A percentile compares a stretch with the other conserved stretches of the same genome.
These are phyloP conservation scores for Plusia festucae DNA, from an alignment of 2,888 invertebrate genomes.

Conservation along the genomic window DNA sequence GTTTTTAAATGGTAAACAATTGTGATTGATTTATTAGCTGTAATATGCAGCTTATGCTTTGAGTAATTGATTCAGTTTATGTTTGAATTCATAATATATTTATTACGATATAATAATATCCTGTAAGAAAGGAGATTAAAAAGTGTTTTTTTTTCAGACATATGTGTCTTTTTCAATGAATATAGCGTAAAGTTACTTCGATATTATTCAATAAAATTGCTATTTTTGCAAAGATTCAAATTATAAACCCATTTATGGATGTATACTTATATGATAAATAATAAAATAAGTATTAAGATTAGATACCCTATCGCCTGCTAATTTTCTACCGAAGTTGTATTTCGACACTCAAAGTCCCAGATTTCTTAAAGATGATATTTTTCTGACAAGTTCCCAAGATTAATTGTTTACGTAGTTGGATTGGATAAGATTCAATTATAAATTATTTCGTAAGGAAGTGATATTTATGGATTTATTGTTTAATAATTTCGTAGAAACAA, in stretches of 20 bases:
- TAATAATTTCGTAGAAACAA: slow-evolving; percentile 25
- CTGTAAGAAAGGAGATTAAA: slow-evolving; percentile 17
- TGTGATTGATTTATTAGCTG: slow-evolving; percentile 32
- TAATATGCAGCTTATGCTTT: slow-evolving; percentile 32
- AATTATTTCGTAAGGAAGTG: slow-evolving; percentile 40
- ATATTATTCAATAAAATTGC: slow-evolving; percentile 40
- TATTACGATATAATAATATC: slow-evolving; percentile 16
- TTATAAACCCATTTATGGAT: slow-evolving; percentile 40
- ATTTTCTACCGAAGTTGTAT: slow-evolving; percentile 46
- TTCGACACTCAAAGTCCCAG: slow-evolving; percentile 36
- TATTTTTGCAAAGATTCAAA: slow-evolving; percentile 41
- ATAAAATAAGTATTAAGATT: slow-evolving; percentile 47
- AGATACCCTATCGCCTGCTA: slow-evolving; percentile 38
- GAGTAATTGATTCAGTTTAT: slow-evolving; percentile 12
- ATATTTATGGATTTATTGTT: slow-evolving; percentile 37
- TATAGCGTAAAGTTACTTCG: slow-evolving; percentile 41
- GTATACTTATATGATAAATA: slow-evolving; percentile 46
- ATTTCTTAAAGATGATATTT: slow-evolving; percentile 36
- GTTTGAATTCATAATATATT: slow-evolving; percentile 35
- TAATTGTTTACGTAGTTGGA: slow-evolving; percentile 14
- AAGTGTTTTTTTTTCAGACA: slow-evolving; percentile 27
- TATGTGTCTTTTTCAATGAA: slow-evolving; percentile 29
- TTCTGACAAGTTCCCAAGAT: slow-evolving; percentile 40
- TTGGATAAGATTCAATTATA: slow-evolving; percentile 21
- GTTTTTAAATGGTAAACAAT: slow-evolving; percentile 37